phyloP scores from a whole-genome alignment of 2,888 invertebrate genomes.

The Apotomis betuletana region DNA sequence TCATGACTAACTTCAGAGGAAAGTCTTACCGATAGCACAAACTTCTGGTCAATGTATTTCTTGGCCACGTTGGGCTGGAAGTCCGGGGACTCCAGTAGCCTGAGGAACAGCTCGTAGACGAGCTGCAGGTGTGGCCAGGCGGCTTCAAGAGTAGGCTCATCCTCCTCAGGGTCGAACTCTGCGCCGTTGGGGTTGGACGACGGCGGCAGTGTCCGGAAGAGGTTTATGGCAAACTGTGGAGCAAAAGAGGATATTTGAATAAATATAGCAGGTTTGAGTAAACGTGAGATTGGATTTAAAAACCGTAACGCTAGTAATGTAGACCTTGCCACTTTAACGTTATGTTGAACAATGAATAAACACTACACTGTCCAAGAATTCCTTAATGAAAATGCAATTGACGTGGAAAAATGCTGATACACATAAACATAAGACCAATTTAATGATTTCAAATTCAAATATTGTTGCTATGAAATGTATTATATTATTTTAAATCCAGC shows the following conservation, averaged over 20 bases:
- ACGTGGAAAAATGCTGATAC: too few species aligned
- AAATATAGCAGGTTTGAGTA: too few species aligned
- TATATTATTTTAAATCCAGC: too few species aligned
- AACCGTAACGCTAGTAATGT: too few species aligned
- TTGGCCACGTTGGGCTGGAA: constrained; percentile 96
- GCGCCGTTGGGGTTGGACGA: constrained; percentile 92
- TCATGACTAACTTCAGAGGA: background rate
- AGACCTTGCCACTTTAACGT: too few species aligned
- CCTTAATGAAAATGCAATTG: too few species aligned
- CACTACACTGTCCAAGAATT: too few species aligned
- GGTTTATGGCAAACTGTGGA: constrained; percentile 90
- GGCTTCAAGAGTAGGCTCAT: constrained; percentile 97
- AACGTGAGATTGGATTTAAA: too few species aligned
- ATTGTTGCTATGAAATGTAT: too few species aligned
- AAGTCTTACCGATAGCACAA: constrained; percentile 91
- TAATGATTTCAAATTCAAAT: too few species aligned
- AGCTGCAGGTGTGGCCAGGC: constrained; percentile 97
- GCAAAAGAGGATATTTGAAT: constrained; percentile 9
- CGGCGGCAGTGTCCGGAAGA: constrained; percentile 95
- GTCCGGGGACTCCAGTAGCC: constrained; percentile 95
- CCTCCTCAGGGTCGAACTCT: constrained; percentile 97
- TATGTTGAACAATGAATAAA: too few species aligned
- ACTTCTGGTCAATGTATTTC: constrained; percentile 97
- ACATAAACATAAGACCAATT: too few species aligned
- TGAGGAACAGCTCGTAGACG: constrained; percentile 88